Conservation (phyloP, 1,140 invertebrate genomes). For the Conus ventricosus region DNA sequence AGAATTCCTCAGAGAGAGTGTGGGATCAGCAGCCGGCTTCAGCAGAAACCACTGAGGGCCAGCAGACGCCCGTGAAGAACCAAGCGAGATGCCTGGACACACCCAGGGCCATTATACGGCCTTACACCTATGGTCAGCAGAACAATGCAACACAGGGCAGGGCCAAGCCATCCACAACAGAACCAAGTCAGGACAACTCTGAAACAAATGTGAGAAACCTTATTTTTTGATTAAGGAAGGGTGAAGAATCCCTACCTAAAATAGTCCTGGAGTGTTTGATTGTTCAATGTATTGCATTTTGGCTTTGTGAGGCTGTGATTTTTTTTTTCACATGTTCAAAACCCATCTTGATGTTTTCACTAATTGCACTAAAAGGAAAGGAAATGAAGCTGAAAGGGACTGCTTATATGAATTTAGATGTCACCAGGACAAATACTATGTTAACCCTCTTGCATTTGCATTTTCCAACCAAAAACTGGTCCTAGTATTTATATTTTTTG, state of each 20-base stretch:
- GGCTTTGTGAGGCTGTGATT: neutral
- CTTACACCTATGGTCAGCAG: slow-evolving; percentile 33
- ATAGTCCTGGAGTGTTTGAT: neutral
- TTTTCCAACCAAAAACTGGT: too few relatives aligned
- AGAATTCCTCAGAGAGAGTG: slow-evolving; percentile 31
- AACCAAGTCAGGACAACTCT: neutral
- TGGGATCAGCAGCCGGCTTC: neutral
- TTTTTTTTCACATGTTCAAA: too few relatives aligned
- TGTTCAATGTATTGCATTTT: neutral
- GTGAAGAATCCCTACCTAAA: too few relatives aligned
- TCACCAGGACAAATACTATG: too few relatives aligned
- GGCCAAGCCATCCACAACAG: neutral
- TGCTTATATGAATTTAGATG: too few relatives aligned
- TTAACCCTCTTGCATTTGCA: too few relatives aligned
- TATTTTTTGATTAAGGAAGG: neutral
- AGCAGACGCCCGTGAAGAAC: slow-evolving; percentile 29
- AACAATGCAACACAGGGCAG: neutral
- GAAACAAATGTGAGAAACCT: neutral
- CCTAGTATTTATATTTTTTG: too few relatives aligned
- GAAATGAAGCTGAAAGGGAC: too few relatives aligned
- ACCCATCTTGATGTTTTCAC: too few relatives aligned
- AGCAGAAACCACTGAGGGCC: slow-evolving; percentile 18
- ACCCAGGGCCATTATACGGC: slow-evolving; percentile 40
- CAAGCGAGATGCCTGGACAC: slow-evolving; percentile 35
- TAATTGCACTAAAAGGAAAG: neutral